Evolutionary conservation across 2,888 invertebrate species (phyloP).

Genomic region (Morinoia aosen): DNA sequence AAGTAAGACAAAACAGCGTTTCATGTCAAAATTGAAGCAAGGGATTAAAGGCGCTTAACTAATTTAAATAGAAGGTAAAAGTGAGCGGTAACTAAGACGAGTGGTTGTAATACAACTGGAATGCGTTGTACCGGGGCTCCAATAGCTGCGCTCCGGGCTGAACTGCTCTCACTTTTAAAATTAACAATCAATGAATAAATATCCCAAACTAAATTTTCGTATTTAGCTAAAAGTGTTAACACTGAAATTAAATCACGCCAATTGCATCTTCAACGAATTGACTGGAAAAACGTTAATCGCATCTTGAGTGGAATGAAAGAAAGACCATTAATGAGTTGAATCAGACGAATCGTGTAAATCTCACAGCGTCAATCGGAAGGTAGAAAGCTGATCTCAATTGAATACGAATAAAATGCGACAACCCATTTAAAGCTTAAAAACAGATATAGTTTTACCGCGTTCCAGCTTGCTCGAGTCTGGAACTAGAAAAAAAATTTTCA

Average conservation of each 20-base stretch:
- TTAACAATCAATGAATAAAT: neutral
- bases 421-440: neutral
- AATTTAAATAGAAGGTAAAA: neutral
- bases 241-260: neutral
- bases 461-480: neutral
- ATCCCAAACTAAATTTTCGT: neutral
- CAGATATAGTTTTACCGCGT: neutral
- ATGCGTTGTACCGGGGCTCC: neutral
- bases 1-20: neutral
- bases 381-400: neutral
- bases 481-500: neutral
- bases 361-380: neutral
- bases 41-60: neutral
- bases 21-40: neutral
- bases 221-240: neutral
- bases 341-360: neutral
- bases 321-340: no score
- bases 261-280: neutral
- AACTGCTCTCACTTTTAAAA: slow-evolving; percentile 24
- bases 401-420: neutral
- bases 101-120: neutral
- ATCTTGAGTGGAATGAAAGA: neutral
- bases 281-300: neutral
- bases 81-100: neutral
- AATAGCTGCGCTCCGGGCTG: slow-evolving; percentile 30